Base-by-base conservation (phyloP, 2,888 invertebrate species). In the Gymnocheta viridis region DNA sequence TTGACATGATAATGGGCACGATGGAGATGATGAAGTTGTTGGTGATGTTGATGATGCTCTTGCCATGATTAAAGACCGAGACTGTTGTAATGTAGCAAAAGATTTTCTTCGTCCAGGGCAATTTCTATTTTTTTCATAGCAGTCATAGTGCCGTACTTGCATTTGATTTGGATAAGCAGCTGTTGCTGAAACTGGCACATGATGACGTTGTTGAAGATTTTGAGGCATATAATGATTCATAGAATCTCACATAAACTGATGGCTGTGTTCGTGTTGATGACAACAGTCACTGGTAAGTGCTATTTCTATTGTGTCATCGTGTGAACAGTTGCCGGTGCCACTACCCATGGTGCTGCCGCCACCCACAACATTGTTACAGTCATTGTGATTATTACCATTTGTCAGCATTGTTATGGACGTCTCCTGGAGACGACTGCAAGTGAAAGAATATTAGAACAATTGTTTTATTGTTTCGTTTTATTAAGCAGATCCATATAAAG, bases 371-470 rank as follows among this genome's bases (percentile, higher is more conserved):
- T 80, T 80, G 69, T 58, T 69, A 41, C 77, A 70, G 17, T 80
- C 81, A 83, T 84, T 86, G 4, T 82, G 82, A 64, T 78, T 85
- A 10, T 66, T 74, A 51, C 87, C 88, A 86, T 88, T 89, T 32
- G 88, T 88, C 44, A 88, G 51, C 77, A 88, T 86, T 27, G 89
- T 88, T 56, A 88, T 88, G 62, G 89, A 88, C 66, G 89, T 89
- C 70, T 89, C 89, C 56, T 91, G 91, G 54, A 91, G 82, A 29
- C 91, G 91, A 76, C 87, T 89, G 67, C 2, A 64, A 74, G n/a
- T 58, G 51, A 22, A 49, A 62, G 17, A 24, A 54, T 6, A 22
- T 62, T 41, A 9, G 22, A n/a, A 58, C 0, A 41, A 44, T 9
- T 27, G n/a, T 4, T 64, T 35, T 29, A 10, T 24, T 67, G 19